A percentile compares a stretch with the other conserved stretches of the same genome.
Conservation (phyloP, 2,888 invertebrate genomes). For the Microdon myrmicae region DNA sequence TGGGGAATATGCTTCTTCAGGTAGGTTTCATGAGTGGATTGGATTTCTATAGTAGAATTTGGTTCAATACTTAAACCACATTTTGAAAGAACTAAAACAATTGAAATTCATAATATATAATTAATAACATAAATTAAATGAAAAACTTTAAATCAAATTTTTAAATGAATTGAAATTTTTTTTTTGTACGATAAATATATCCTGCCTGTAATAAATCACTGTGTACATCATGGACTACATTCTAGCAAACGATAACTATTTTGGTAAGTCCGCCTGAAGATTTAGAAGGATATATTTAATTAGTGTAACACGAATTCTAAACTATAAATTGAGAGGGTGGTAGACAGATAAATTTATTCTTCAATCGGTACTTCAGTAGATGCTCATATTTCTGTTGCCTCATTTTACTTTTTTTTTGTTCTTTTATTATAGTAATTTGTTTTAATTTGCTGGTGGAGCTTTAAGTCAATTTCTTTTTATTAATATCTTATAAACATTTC, state of each 20-base stretch:
- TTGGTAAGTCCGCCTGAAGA: slow-evolving; percentile 83
- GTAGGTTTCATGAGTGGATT: slow-evolving; percentile 71
- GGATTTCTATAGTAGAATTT: slow-evolving; percentile 64
- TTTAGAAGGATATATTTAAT: not conserved
- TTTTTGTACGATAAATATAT: slow-evolving; percentile 54
- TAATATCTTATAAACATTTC: too few relatives aligned
- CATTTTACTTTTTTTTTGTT: too few relatives aligned
- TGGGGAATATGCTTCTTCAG: slow-evolving; percentile 98
- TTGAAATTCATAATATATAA: slow-evolving; percentile 15
- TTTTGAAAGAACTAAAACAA: slow-evolving; percentile 23
- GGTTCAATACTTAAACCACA: slow-evolving; percentile 65
- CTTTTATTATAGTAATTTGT: too few relatives aligned
- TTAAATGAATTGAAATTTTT: slow-evolving; percentile 41
- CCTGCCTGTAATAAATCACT: slow-evolving; percentile 47
- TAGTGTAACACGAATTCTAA: not conserved
- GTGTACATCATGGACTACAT: slow-evolving; percentile 53
- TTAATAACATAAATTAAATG: slow-evolving; percentile 20
- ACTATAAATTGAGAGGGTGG: too few relatives aligned
- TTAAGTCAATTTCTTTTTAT: too few relatives aligned
- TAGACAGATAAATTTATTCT: too few relatives aligned
- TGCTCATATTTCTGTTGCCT: too few relatives aligned
- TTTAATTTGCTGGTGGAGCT: too few relatives aligned
- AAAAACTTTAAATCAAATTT: slow-evolving; percentile 40
- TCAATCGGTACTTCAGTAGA: too few relatives aligned
- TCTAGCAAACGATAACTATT: slow-evolving; percentile 98